Percentiles rank a stretch among this genome's conserved stretches.
These are phyloP conservation scores for Alca torda DNA, from an alignment of 2,797 vertebrate genomes.

Conservation along the genomic window DNA sequence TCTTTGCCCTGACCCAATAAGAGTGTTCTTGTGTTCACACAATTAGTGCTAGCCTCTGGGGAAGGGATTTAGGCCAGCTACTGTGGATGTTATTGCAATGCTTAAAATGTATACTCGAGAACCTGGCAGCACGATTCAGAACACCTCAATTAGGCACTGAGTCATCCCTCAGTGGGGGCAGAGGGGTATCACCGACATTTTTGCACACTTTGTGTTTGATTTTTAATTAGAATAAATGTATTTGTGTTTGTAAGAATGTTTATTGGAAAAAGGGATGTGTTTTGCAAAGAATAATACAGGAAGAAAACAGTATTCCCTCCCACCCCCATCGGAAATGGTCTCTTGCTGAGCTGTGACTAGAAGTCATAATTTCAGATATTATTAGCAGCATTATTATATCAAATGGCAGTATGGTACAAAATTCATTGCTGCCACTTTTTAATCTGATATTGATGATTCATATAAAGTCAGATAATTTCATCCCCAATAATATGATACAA, in stretches of 20 bases:
- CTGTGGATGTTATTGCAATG: background rate
- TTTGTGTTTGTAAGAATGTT: background rate
- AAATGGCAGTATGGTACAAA: background rate
- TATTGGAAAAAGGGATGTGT: background rate
- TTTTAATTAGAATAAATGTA: background rate
- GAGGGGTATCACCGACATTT: background rate
- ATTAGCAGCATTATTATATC: background rate
- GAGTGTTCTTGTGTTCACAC: constrained; percentile 4
- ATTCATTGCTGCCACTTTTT: background rate
- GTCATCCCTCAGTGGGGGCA: background rate
- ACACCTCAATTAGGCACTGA: background rate
- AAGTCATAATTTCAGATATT: background rate
- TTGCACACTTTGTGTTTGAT: background rate
- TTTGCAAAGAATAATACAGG: background rate
- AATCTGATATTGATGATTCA: constrained; percentile 36
- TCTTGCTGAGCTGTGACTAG: background rate
- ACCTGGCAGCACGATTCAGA: background rate
- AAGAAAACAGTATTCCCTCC: background rate
- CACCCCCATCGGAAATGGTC: background rate
- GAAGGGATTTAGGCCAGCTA: background rate
- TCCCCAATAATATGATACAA: background rate
- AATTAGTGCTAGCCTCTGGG: background rate
- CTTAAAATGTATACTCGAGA: background rate
- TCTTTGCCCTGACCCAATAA: constrained; percentile 19
- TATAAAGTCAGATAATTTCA: constrained; percentile 29